phyloP scores from a whole-genome alignment of 1,140 invertebrate species.

The Chionoecetes opilio region DNA sequence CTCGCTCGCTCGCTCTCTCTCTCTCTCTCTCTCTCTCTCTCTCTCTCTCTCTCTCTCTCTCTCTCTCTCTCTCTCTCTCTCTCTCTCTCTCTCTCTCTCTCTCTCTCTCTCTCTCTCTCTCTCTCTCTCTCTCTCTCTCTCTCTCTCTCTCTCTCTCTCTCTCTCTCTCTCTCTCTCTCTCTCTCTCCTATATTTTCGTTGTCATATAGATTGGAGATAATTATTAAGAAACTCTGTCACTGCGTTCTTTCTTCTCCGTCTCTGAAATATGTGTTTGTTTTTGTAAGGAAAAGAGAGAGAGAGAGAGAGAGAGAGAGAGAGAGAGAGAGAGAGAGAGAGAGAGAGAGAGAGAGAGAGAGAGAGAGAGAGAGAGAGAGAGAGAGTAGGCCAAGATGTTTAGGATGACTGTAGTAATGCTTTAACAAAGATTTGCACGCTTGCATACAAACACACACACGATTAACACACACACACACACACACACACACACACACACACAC shows the following conservation, averaged over 20 bases:
- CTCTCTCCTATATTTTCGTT: not conserved
- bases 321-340: not conserved
- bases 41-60: not conserved
- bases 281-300: too few relatives aligned
- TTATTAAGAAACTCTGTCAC: not conserved
- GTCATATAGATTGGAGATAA: not conserved
- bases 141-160: conserved; percentile 35
- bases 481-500: not conserved
- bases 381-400: conserved; percentile 7
- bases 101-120: conserved; percentile 15
- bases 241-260: not conserved
- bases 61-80: not conserved
- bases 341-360: conserved; percentile 27
- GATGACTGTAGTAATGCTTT: not conserved
- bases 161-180: conserved; percentile 40
- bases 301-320: not conserved
- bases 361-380: conserved; percentile 27
- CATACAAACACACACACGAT: not conserved
- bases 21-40: not conserved
- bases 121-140: conserved; percentile 39
- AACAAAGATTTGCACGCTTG: not conserved
- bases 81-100: not conserved
- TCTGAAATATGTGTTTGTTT: not conserved
- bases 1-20: not conserved
- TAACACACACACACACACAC: not conserved